Percentiles rank a stretch among this genome's conserved stretches.
phyloP scores from a whole-genome alignment of 2,113 vertebrate species.

The Athene cunicularia region DNA sequence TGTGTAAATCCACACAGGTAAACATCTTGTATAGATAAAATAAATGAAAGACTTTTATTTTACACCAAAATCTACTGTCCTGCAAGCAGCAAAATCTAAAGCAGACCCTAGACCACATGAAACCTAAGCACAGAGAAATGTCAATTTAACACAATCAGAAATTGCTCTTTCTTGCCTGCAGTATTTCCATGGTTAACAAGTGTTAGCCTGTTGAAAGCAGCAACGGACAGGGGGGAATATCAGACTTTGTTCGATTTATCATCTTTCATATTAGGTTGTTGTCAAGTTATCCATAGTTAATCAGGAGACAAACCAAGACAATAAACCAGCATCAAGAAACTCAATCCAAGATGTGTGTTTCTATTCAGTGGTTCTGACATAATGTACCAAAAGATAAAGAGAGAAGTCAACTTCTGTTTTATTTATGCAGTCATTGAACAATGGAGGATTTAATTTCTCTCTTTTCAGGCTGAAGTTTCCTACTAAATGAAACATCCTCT shows the following conservation, averaged over 20 bases:
- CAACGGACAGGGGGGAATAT: not conserved
- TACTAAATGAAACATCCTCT: slow-evolving; percentile 34
- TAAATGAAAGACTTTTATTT: not conserved
- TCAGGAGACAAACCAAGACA: slow-evolving; percentile 57
- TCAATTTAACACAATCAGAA: not conserved
- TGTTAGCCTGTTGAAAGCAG: not conserved
- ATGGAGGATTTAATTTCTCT: slow-evolving; percentile 66
- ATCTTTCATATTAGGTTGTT: slow-evolving; percentile 44
- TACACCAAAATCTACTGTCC: not conserved
- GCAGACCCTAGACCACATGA: not conserved
- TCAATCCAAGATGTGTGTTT: slow-evolving; percentile 33
- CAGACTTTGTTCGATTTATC: slow-evolving; percentile 23
- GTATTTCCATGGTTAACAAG: slow-evolving; percentile 6
- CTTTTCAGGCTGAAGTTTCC: slow-evolving; percentile 59
- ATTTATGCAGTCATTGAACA: slow-evolving; percentile 63
- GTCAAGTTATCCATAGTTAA: slow-evolving; percentile 53
- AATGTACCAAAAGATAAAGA: slow-evolving; percentile 46
- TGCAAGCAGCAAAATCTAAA: not conserved
- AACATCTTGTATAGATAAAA: not conserved
- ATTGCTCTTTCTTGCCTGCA: not conserved
- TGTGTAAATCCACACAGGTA: not conserved
- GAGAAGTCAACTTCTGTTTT: slow-evolving; percentile 62
- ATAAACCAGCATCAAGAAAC: slow-evolving; percentile 65
- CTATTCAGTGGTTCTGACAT: slow-evolving; percentile 48
- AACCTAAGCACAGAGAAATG: not conserved